Evolutionary conservation across 2,113 vertebrate species (phyloP).

Genomic region (Willisornis vidua): DNA sequence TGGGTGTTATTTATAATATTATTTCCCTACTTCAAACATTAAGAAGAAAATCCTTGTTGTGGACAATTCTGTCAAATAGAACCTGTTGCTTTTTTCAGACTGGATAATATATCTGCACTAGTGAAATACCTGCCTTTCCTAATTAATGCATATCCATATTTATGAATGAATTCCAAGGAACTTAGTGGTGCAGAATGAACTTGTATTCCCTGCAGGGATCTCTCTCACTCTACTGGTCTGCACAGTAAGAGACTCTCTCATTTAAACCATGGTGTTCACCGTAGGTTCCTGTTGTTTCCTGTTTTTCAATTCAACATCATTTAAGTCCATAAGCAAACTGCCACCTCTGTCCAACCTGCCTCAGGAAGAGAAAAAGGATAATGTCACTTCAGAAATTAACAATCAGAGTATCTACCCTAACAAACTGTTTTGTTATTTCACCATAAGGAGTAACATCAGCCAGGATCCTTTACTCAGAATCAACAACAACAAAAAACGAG

Average conservation of each 20-base stretch:
- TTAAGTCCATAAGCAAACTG: neutral
- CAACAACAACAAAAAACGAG: neutral
- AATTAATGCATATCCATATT: neutral
- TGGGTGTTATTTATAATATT: neutral
- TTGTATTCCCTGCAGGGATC: neutral
- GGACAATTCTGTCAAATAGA: neutral
- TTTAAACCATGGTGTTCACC: neutral
- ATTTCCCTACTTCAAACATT: neutral
- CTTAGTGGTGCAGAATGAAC: neutral
- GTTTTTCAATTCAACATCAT: neutral
- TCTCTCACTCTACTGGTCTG: neutral
- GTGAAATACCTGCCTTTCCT: neutral
- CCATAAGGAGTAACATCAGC: neutral
- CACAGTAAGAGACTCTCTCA: neutral
- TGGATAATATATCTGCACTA: neutral
- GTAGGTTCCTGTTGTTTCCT: neutral
- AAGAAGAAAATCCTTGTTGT: neutral
- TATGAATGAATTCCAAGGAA: neutral
- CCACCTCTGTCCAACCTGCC: neutral
- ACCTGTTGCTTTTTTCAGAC: neutral
- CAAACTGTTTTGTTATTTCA: neutral
- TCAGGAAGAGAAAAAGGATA: neutral
- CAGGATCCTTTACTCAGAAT: neutral
- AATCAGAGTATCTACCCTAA: neutral
- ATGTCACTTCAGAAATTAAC: neutral